A percentile compares a stretch with the other conserved stretches of the same genome.
Conservation (phyloP, 2,888 invertebrate species). For the Agrochola lychnidis region DNA sequence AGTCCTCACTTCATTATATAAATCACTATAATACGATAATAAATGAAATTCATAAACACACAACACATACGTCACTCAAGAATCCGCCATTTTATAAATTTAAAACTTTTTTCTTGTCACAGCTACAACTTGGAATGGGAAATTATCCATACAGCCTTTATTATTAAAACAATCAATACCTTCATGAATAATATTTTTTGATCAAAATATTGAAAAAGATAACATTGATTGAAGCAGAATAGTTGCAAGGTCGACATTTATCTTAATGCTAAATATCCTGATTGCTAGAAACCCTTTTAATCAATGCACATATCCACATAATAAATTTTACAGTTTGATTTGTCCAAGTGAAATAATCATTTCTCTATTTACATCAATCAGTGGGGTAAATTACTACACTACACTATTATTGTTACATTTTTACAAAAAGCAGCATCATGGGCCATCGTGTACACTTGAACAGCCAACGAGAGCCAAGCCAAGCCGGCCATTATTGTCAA, state of each 20-base stretch:
- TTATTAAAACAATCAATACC: slow-evolving; percentile 23
- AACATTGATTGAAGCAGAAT: neutral
- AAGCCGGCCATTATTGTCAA: neutral
- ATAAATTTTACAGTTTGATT: neutral
- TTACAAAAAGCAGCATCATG: neutral
- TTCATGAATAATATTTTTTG: neutral
- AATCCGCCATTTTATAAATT: slow-evolving; percentile 88
- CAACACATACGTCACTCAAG: slow-evolving; percentile 88
- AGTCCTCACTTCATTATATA: slow-evolving; percentile 81
- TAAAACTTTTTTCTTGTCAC: slow-evolving; percentile 63
- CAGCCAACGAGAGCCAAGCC: neutral
- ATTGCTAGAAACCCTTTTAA: slow-evolving; percentile 2
- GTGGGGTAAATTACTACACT: no score
- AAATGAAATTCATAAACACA: slow-evolving; percentile 85
- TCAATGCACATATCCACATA: no score
- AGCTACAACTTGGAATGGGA: slow-evolving; percentile 24
- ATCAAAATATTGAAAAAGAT: neutral
- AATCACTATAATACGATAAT: slow-evolving; percentile 75
- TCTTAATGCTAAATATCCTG: neutral
- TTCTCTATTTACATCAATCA: neutral
- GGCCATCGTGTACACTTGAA: slow-evolving; percentile 3
- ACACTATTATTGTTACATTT: neutral
- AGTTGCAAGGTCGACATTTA: neutral
- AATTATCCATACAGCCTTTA: slow-evolving; percentile 41
- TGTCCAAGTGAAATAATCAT: neutral